Evolutionary conservation across 2,113 vertebrate species (phyloP).

Genomic region (Polypterus bichir): DNA sequence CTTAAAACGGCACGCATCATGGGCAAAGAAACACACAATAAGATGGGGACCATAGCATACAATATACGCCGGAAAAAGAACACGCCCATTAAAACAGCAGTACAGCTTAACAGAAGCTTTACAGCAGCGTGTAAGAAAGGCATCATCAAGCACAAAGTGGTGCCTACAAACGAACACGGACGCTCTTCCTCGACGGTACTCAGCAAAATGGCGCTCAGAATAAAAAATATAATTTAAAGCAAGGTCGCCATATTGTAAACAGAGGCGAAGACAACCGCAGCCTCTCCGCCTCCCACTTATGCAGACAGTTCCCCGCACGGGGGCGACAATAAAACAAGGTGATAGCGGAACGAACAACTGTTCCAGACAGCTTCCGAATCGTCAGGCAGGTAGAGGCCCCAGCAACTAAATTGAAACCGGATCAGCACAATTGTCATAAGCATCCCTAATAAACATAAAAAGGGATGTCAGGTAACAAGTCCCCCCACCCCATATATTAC

Average conservation of each 20-base stretch:
- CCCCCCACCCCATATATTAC: too few relatives aligned
- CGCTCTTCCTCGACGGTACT: conserved; percentile 1
- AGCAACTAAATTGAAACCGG: too few relatives aligned
- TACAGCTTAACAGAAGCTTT: neutral
- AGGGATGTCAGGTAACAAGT: neutral
- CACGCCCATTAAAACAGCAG: neutral
- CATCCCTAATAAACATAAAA: neutral
- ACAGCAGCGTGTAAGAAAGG: neutral
- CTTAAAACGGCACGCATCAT: too few relatives aligned
- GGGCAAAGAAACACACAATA: too few relatives aligned
- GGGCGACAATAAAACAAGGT: neutral
- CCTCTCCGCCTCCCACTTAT: conserved; percentile 10
- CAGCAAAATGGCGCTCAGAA: conserved; percentile 81
- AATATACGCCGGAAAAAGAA: too few relatives aligned
- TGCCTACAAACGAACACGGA: neutral
- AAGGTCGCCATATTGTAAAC: conserved; percentile 91
- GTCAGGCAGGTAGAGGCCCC: neutral
- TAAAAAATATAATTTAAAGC: conserved; percentile 65
- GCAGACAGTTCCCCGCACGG: conserved; percentile 3
- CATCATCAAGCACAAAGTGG: neutral
- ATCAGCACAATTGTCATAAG: too few relatives aligned
- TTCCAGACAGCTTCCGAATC: neutral
- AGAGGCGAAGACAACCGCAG: conserved; percentile 36
- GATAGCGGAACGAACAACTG: neutral
- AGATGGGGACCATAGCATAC: too few relatives aligned